Base-by-base conservation (phyloP, 2,888 invertebrate genomes). In the Colostygia pectinataria region DNA sequence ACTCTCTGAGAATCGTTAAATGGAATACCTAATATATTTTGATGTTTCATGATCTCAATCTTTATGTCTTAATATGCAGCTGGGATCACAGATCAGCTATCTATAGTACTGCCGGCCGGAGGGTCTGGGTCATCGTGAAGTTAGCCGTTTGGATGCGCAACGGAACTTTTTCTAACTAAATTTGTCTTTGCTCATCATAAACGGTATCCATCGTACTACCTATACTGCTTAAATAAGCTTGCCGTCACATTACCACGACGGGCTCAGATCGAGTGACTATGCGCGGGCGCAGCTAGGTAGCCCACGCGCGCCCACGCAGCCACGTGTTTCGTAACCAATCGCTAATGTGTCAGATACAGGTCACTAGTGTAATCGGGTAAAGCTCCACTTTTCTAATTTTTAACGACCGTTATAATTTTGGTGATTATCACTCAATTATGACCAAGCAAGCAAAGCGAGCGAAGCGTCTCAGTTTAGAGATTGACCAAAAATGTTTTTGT, bases 261-360 rank as follows among this genome's bases (percentile, higher is more conserved):
- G 40, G 50, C 39, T 43, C 24, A 27, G 28, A 37, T 45, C 44
- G 37, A 32, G 42, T 42, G 27, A 39, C 14, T 6, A 25, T 49
- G 49, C 52, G 52, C 52, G 34, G 36, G 53, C 48, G 48, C 53
- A 55, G 53, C 49, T 55, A 52, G 53, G 51, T 55, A 52, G 29
- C 65, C 65, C 59, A 63, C 63, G 57, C 57, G 41, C 59, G 54
- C 58, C 59, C 55, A 57, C 61, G 42, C 59, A 50, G 29, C 45
- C 50, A 45, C 51, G 24, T 13, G 37, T 52, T 46, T 52, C 46
- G 46, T 52, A 52, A 52, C 38, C 27, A 33, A 45, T 34, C 34
- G 45, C 51, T 52, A 52, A 52, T 46, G 46, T 42, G 46, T 53
- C 54, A 39, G 53, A 59, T 55, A 46, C 53, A 55, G 43, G 55